These are phyloP conservation scores for Abscondita cerata DNA, from an alignment of 2,888 invertebrate species.

Conservation along the genomic window DNA sequence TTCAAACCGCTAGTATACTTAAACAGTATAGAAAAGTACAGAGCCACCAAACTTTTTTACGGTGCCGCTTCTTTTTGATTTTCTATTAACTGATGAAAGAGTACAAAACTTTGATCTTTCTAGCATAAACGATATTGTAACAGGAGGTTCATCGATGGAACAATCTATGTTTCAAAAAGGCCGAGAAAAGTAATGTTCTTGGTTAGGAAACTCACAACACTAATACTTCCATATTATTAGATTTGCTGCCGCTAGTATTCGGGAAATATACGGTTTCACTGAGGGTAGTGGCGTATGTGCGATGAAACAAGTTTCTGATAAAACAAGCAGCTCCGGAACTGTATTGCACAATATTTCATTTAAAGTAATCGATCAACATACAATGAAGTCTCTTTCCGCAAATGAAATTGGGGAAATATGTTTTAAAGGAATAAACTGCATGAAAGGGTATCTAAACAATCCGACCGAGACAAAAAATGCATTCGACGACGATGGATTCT, in stretches of 20 bases:
- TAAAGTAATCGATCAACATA: slow-evolving; percentile 65
- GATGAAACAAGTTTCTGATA: background rate
- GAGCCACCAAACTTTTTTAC: slow-evolving; percentile 42
- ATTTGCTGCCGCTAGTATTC: no score
- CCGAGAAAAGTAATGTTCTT: background rate
- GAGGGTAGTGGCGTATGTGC: slow-evolving; percentile 12
- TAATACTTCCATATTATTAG: no score
- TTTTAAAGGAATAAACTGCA: slow-evolving; percentile 70
- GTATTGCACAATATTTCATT: slow-evolving; percentile 66
- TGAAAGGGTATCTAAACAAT: slow-evolving; percentile 78
- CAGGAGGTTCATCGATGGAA: slow-evolving; percentile 78
- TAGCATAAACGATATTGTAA: slow-evolving; percentile 68
- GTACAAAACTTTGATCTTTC: slow-evolving; percentile 75
- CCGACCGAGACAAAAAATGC: slow-evolving; percentile 65
- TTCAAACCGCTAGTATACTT: slow-evolving; percentile 46
- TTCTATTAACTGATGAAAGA: slow-evolving; percentile 78
- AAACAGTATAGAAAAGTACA: slow-evolving; percentile 42
- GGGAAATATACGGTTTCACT: slow-evolving; percentile 21
- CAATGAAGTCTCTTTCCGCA: slow-evolving; percentile 65
- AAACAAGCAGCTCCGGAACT: slow-evolving; percentile 60
- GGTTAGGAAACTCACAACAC: no score
- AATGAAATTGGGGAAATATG: slow-evolving; percentile 79
- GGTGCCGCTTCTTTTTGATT: slow-evolving; percentile 65
- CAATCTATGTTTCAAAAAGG: slow-evolving; percentile 62
- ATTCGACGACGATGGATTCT: slow-evolving; percentile 75